Base-by-base conservation (phyloP, 2,113 vertebrate species). In the Isurus oxyrinchus region DNA sequence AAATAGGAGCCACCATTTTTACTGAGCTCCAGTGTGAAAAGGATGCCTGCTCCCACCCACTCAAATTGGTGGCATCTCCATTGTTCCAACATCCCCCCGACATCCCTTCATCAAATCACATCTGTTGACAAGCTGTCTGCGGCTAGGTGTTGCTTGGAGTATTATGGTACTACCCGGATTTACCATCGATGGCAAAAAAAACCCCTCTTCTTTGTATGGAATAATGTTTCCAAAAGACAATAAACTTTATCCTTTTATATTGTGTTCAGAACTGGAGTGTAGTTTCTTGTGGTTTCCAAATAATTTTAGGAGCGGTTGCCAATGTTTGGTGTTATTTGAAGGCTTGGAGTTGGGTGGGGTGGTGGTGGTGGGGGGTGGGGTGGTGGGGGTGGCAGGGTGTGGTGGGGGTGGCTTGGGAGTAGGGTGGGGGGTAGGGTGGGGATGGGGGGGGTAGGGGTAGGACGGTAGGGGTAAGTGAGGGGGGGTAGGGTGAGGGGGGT, bases 191-290 rank as follows among this genome's bases (percentile, higher is more conserved):
- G 86, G 86, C 23, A 88, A 88, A 88, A 49, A 86, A 84, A 84
- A 49, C n/a, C n/a, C 44, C 14, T 31, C 23, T 49, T 87, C 86
- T 88, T 88, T 88, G 86, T 88, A 57, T 88, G 86, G 86, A 88
- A 88, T 57, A 88, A 57, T 88, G 23, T 55, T 88, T 88, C 86
- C 86, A 88, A 88, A 88, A 88, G 44, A 88, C 44, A 88, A 88
- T 88, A 88, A 88, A 88, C 86, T 88, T 55, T 88, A 88, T 55
- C 86, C 86, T 88, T 88, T 88, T 88, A 55, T 88, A 86, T 86
- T 86, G 81, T 44, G 53, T 88, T 88, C 53, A 55, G 49, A 88
- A 55, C 86, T 13, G 6, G 23, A 88, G 86, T 88, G 44, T 49
- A 57, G 53, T 88, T 55, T 88, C 49, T 27, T 55, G 81, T 86